phyloP scores from a whole-genome alignment of 2,888 invertebrate species.

The Aphrophora alni region DNA sequence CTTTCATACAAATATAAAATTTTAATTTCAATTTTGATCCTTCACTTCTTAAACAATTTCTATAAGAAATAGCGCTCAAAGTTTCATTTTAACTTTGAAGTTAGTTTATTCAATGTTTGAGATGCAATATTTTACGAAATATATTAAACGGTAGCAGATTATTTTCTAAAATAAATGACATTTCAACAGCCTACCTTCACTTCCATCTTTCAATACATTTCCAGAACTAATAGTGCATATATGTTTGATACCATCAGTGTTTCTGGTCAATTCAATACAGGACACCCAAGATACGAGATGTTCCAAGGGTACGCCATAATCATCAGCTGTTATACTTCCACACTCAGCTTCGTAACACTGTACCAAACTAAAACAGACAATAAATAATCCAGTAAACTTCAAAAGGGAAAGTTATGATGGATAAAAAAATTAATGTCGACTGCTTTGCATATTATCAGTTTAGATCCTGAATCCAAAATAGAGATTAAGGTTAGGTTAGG shows the following conservation, averaged over 20 bases:
- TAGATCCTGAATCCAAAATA: slow-evolving; percentile 58
- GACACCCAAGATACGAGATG: slow-evolving; percentile 86
- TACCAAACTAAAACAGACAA: slow-evolving; percentile 70
- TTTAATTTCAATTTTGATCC: too few species aligned
- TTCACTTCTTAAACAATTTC: too few species aligned
- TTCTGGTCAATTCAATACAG: slow-evolving; percentile 66
- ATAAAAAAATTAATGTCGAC: too few species aligned
- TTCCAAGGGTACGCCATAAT: slow-evolving; percentile 84
- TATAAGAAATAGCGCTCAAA: too few species aligned
- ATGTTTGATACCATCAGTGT: slow-evolving; percentile 63
- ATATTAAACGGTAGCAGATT: too few species aligned
- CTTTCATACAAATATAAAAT: too few species aligned
- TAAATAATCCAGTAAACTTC: too few species aligned
- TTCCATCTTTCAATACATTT: neutral
- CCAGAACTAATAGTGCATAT: slow-evolving; percentile 52
- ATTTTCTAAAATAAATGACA: too few species aligned
- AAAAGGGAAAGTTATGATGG: too few species aligned
- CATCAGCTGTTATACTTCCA: slow-evolving; percentile 65
- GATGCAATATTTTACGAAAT: too few species aligned
- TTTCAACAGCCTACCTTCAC: slow-evolving; percentile 24
- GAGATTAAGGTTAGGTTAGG: neutral
- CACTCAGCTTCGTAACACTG: slow-evolving; percentile 82
- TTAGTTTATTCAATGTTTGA: too few species aligned
- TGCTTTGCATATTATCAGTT: slow-evolving; percentile 64
- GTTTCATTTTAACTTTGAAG: too few species aligned